Evolutionary conservation across 2,888 invertebrate genomes (phyloP), one percentile per base, ranked within the genome.

Genomic region (Tricholauxania praeusta): DNA sequence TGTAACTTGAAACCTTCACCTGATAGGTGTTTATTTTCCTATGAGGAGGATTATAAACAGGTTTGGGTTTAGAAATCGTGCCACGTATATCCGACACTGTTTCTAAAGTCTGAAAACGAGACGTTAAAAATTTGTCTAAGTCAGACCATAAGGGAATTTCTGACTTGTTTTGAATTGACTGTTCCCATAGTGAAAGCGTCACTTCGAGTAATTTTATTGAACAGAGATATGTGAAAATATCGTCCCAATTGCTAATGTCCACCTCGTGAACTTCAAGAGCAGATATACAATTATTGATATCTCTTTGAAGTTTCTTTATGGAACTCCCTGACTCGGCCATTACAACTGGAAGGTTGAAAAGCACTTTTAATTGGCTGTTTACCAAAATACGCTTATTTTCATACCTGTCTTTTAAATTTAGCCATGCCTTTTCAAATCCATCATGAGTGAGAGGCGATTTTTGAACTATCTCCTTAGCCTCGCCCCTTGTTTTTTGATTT

Each of bases 211-310:
- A 39, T 15, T 51, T n/a, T 1, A 52, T 32, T 1, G 55, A 71
- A 17, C 28, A 28, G 28, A 28, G 28, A 28, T 28, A 28, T 28
- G 28, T 28, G 0, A 28, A 28, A 2, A 74, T 64, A 6, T 64
- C 67, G 47, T 69, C 57, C 72, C 60, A 72, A 7, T 28, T 39
- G 3, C 59, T n/a, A 3, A 68, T 72, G 12, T 68, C 52, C 14
- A 71, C 64, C 1, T 62, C 32, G n/a, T 75, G 57, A 39, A 73
- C 32, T 47, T 70, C 19, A 10, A 74, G 39, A 0, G 69, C 59
- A 8, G 74, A 28, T 2, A 76, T 66, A 14, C 72, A 72, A 52
- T 74, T 73, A 28, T 71, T 75, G 4, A 76, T 65, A n/a, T 64
- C 32, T n/a, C 71, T 52, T 60, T 57, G 57, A 57, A 57, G 57